phyloP scores from a whole-genome alignment of 1,140 invertebrate species.

The Aplysia californica region DNA sequence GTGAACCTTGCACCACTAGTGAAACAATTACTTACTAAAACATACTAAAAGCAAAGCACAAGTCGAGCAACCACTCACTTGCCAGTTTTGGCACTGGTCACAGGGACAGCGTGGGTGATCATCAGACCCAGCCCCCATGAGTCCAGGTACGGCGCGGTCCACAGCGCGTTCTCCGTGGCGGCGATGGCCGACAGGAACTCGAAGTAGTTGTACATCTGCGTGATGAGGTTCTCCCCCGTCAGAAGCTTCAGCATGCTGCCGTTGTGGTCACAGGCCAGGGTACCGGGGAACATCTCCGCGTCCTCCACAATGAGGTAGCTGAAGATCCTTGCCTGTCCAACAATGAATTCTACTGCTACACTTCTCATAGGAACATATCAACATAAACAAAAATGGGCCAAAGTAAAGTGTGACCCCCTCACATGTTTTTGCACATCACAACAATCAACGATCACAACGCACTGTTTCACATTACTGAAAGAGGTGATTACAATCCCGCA shows the following conservation, averaged over 20 bases:
- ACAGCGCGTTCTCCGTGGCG: constrained; percentile 61
- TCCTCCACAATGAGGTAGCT: constrained; percentile 69
- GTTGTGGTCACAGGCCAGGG: constrained; percentile 63
- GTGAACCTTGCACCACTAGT: no score
- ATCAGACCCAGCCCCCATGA: constrained; percentile 67
- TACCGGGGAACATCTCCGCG: constrained; percentile 67
- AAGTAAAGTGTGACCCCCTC: no score
- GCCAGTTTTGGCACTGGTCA: constrained; percentile 61
- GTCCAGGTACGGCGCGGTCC: constrained; percentile 69
- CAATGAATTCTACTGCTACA: background rate
- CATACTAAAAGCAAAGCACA: no score
- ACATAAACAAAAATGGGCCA: no score
- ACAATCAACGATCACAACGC: no score
- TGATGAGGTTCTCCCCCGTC: constrained; percentile 68
- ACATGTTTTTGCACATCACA: no score
- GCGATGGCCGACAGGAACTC: constrained; percentile 67
- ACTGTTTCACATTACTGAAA: no score
- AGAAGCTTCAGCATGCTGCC: constrained; percentile 66
- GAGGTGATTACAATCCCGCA: no score
- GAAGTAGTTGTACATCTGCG: constrained; percentile 69
- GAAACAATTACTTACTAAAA: no score
- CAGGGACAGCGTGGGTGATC: constrained; percentile 68
- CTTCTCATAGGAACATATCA: background rate
- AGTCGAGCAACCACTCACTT: constrained; percentile 59
- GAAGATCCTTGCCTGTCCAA: constrained; percentile 65